phyloP scores from a whole-genome alignment of 2,797 vertebrate species.

The Melanotaenia trifasciata region DNA sequence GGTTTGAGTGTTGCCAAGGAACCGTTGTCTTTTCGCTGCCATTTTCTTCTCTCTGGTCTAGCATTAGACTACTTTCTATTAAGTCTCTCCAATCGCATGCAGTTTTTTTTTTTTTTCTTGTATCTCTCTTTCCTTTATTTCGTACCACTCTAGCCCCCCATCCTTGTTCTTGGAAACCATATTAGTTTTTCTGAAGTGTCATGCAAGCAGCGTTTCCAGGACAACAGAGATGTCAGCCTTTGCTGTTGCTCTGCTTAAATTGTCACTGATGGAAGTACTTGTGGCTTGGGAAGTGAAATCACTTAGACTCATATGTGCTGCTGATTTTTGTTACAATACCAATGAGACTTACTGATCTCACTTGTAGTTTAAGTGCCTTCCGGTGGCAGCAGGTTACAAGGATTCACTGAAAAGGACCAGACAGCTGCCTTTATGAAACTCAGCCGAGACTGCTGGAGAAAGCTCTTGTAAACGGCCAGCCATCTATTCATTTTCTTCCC shows the following conservation, averaged over 20 bases:
- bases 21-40: slow-evolving; percentile 53
- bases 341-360: slow-evolving; percentile 42
- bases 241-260: slow-evolving; percentile 44
- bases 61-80: slow-evolving; percentile 34
- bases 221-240: slow-evolving; percentile 53
- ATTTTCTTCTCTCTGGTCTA: slow-evolving; percentile 34
- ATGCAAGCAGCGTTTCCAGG: slow-evolving; percentile 55
- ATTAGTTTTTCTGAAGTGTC: slow-evolving; percentile 63
- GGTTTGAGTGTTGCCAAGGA: slow-evolving; percentile 65
- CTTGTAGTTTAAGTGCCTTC: slow-evolving; percentile 48
- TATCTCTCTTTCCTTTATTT: slow-evolving; percentile 4
- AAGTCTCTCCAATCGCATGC: slow-evolving; percentile 29
- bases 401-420: slow-evolving; percentile 7
- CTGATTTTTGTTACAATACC: slow-evolving; percentile 51
- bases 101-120: slow-evolving; percentile 35
- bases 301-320: slow-evolving; percentile 45
- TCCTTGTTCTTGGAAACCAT: slow-evolving; percentile 35
- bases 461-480: slow-evolving; percentile 8
- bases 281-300: slow-evolving; percentile 49
- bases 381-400: slow-evolving; percentile 39
- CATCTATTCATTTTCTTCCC: too few species aligned
- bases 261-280: slow-evolving; percentile 55
- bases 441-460: background rate
- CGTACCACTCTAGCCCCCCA: background rate
- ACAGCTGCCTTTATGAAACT: slow-evolving; percentile 3